Evolutionary conservation across 2,888 invertebrate species (phyloP).

Genomic region (Microplitis manilae): DNA sequence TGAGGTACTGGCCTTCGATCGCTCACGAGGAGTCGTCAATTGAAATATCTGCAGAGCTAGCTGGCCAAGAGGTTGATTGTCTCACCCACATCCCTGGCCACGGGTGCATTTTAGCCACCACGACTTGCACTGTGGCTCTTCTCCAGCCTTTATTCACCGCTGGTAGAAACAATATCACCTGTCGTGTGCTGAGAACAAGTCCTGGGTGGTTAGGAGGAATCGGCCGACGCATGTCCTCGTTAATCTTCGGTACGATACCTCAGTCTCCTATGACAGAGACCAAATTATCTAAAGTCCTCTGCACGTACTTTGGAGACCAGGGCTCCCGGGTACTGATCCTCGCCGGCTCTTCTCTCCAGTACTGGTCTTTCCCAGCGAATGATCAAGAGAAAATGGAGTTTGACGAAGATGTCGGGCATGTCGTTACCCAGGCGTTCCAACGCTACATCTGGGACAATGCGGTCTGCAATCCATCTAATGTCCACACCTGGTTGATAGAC

Average conservation of each 20-base stretch:
- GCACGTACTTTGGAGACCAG: conserved; percentile 65
- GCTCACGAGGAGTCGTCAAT: conserved; percentile 89
- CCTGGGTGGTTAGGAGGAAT: conserved; percentile 91
- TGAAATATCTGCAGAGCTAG: conserved; percentile 88
- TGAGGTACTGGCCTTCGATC: conserved; percentile 94
- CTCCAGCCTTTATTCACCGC: conserved; percentile 77
- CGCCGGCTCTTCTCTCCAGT: conserved; percentile 85
- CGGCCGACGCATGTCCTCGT: conserved; percentile 84
- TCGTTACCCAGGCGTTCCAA: conserved; percentile 82
- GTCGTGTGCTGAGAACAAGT: conserved; percentile 81
- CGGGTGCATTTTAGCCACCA: conserved; percentile 90
- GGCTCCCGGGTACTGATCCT: conserved; percentile 80
- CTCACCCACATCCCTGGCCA: conserved; percentile 79
- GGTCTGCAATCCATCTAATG: conserved; percentile 76
- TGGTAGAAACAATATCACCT: conserved; percentile 80
- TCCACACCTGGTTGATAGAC: conserved; percentile 84
- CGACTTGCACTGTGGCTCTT: conserved; percentile 89
- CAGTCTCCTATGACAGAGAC: conserved; percentile 77
- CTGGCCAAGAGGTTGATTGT: conserved; percentile 89
- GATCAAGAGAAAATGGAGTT: conserved; percentile 82
- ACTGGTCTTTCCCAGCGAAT: conserved; percentile 82
- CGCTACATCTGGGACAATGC: conserved; percentile 76
- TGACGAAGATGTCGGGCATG: conserved; percentile 82
- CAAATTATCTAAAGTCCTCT: conserved; percentile 78
- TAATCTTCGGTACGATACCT: conserved; percentile 84